These are phyloP conservation scores for Drosophila subsilvestris DNA, from an alignment of 2,888 invertebrate species.

Conservation along the genomic window DNA sequence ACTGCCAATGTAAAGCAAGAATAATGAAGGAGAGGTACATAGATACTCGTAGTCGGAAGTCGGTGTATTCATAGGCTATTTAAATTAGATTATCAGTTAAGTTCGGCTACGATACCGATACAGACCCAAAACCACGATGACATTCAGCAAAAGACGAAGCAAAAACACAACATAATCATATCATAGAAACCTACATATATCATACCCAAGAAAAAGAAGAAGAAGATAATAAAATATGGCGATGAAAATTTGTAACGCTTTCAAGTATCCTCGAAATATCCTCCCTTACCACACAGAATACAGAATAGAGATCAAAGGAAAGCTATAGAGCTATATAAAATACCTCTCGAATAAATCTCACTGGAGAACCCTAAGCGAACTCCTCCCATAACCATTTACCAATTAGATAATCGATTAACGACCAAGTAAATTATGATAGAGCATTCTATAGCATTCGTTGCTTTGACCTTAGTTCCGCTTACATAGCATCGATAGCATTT, in stretches of 20 bases:
- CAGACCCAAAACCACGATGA: conserved; percentile 32
- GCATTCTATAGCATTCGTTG: conserved; percentile 28
- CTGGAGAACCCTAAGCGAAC: conserved; percentile 2
- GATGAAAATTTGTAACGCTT: conserved; percentile 20
- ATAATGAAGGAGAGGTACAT: conserved; percentile 13
- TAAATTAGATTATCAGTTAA: conserved; percentile 23
- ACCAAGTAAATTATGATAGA: conserved; percentile 51
- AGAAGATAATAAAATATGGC: conserved; percentile 11
- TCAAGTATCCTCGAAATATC: conserved; percentile 4
- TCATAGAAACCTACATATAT: conserved; percentile 63
- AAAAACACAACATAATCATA: conserved; percentile 59
- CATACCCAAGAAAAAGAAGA: conserved; percentile 43
- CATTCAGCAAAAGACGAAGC: conserved; percentile 52
- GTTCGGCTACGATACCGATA: conserved; percentile 13
- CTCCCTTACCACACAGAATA: conserved; percentile 4
- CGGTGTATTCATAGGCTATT: conserved; percentile 17
- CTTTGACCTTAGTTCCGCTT: conserved; percentile 30
- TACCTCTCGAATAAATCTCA: neutral
- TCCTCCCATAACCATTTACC: neutral
- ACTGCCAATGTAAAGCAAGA: conserved; percentile 46
- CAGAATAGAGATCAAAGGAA: neutral
- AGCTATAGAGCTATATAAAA: neutral
- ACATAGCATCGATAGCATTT: conserved; percentile 40
- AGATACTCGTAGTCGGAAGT: conserved; percentile 8
- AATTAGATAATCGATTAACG: conserved; percentile 42